Conservation (phyloP, 35 echinoderm and acorn worm species). For the Heliocidaris tuberculata region DNA sequence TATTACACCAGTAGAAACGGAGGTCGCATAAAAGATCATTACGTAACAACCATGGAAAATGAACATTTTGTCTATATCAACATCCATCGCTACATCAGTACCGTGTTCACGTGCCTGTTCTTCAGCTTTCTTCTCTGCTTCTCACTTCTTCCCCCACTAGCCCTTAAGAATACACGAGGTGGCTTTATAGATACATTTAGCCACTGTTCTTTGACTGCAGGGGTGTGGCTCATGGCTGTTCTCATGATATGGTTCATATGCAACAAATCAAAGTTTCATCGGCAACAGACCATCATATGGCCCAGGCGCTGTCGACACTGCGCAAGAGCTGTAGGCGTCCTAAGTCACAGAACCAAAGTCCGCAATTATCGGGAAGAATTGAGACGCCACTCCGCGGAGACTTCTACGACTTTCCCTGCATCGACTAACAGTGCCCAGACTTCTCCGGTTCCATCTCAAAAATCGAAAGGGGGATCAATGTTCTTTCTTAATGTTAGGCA, state of each 20-base stretch:
- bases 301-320: slow-evolving; percentile 27
- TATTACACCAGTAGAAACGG: no score
- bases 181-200: not conserved
- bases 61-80: not conserved
- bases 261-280: slow-evolving; percentile 29
- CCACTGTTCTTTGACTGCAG: not conserved
- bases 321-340: not conserved
- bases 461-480: not conserved
- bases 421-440: not conserved
- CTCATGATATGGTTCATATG: slow-evolving; percentile 9
- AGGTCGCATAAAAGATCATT: no score
- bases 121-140: slow-evolving; percentile 23
- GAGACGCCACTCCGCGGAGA: not conserved
- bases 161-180: not conserved
- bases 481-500: not conserved
- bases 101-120: not conserved
- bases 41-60: not conserved
- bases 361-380: not conserved
- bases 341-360: not conserved
- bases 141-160: not conserved
- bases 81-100: slow-evolving; percentile 13
- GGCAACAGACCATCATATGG: not conserved
- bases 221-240: not conserved
- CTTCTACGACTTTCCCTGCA: not conserved
- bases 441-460: not conserved